Conservation (phyloP, 2,797 vertebrate genomes). For the Xenentodon cancila region DNA sequence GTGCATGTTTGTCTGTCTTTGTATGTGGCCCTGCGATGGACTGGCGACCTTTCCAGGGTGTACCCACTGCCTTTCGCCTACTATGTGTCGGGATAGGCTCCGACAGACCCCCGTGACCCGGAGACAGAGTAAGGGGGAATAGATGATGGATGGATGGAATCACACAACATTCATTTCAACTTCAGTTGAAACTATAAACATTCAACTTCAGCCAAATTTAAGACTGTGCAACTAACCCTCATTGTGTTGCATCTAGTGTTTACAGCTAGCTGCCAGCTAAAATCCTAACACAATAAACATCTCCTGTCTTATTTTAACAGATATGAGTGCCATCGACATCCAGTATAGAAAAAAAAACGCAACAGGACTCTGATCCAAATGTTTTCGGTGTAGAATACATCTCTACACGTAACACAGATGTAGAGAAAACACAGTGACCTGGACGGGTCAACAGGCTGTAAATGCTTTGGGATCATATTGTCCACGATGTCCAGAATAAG, state of each 20-base stretch:
- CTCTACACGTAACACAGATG: background rate
- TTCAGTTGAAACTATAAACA: too few species aligned
- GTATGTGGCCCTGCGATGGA: too few species aligned
- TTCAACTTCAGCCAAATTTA: conserved; percentile 46
- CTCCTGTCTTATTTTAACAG: conserved; percentile 12
- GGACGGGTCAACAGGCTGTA: background rate
- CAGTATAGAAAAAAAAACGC: background rate
- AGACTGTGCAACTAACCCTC: conserved; percentile 22
- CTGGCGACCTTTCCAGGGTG: too few species aligned
- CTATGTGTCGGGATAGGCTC: too few species aligned
- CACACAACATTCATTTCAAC: too few species aligned
- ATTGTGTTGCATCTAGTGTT: conserved; percentile 8
- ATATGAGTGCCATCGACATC: background rate
- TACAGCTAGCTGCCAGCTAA: conserved; percentile 23
- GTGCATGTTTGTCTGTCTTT: too few species aligned
- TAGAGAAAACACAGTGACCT: conserved; percentile 9
- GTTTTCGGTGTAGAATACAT: too few species aligned
- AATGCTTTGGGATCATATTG: conserved; percentile 11
- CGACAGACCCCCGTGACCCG: too few species aligned
- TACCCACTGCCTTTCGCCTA: too few species aligned
- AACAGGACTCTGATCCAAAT: background rate
- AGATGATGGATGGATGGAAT: too few species aligned
- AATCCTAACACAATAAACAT: conserved; percentile 29
- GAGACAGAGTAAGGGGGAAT: too few species aligned
- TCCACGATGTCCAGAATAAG: conserved; percentile 37